Percentiles rank a stretch among this genome's conserved stretches.
These are phyloP conservation scores for Mystacornis crossleyi DNA, from an alignment of 2,113 vertebrate species.

Conservation along the genomic window DNA sequence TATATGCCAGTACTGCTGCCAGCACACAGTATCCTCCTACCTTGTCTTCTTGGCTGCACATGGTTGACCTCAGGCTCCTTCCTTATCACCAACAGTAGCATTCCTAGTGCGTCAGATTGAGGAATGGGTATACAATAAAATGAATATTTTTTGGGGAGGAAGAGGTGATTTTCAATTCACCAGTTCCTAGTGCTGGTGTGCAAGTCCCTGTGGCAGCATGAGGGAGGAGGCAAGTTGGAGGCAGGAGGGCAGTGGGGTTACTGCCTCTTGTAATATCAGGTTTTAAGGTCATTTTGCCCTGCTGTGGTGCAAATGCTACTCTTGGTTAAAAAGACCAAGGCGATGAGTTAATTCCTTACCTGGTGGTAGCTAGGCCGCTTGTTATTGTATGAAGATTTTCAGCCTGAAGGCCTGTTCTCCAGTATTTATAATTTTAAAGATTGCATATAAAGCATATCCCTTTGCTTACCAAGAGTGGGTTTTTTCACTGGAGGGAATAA, in stretches of 20 bases:
- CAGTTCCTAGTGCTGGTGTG: not conserved
- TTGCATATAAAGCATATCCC: not conserved
- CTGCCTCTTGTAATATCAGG: not conserved
- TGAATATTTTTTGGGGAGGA: fast-evolving
- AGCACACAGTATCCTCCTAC: not conserved
- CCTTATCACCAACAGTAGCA: not conserved
- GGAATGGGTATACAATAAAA: not conserved
- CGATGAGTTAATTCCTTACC: not conserved
- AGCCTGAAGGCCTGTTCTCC: not conserved
- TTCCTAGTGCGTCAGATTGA: not conserved
- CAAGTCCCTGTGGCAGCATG: fast-evolving
- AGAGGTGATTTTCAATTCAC: not conserved
- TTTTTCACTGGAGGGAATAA: not conserved
- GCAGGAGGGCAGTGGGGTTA: not conserved
- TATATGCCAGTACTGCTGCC: not conserved
- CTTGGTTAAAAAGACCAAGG: not conserved
- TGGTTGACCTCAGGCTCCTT: not conserved
- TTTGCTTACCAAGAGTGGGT: not conserved
- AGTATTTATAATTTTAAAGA: not conserved
- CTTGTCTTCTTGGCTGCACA: fast-evolving
- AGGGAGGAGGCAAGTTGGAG: not conserved
- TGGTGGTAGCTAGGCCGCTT: not conserved
- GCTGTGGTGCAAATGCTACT: not conserved
- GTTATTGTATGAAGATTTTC: not conserved
- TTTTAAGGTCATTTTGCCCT: not conserved